Evolutionary conservation across 2,888 invertebrate genomes (phyloP).

Genomic region (Drosophila glabriapex): DNA sequence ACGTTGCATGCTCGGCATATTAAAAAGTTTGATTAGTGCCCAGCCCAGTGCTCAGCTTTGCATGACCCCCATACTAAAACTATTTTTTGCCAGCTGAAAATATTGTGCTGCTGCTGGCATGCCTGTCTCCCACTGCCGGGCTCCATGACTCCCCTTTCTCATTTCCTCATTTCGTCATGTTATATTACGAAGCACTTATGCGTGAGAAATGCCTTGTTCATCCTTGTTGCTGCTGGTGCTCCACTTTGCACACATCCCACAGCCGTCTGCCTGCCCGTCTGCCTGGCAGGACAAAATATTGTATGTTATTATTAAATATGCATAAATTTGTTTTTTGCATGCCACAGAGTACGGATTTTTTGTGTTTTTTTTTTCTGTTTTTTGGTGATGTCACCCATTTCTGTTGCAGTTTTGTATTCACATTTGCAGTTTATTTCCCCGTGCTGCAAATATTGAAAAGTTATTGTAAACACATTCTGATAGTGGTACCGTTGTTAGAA

Average conservation of each 20-base stretch:
- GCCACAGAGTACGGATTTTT: constrained; percentile 18
- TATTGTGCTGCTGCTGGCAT: constrained; percentile 29
- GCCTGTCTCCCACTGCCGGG: background rate
- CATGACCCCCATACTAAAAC: constrained; percentile 35
- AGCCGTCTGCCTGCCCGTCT: constrained; percentile 11
- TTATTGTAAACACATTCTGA: constrained; percentile 43
- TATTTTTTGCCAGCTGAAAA: constrained; percentile 62
- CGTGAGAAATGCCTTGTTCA: constrained; percentile 74
- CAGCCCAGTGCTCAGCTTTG: constrained; percentile 51
- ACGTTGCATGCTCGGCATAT: constrained; percentile 72
- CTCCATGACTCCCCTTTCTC: background rate
- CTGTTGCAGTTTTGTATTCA: constrained; percentile 61
- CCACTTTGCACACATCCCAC: background rate
- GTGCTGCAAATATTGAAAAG: constrained; percentile 74
- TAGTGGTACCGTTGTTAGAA: background rate
- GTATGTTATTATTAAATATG: constrained; percentile 76
- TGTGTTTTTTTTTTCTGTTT: constrained; percentile 17
- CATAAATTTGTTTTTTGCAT: constrained; percentile 71
- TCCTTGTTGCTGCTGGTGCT: constrained; percentile 35
- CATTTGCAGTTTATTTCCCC: constrained; percentile 74
- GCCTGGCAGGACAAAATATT: constrained; percentile 49
- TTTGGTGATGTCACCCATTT: constrained; percentile 28
- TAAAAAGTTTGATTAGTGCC: constrained; percentile 77
- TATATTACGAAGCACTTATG: constrained; percentile 67
- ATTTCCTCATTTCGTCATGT: constrained; percentile 44